Percentiles rank a stretch among this genome's conserved stretches.
phyloP scores from a whole-genome alignment of 2,113 vertebrate species.

The Alligator mississippiensis region DNA sequence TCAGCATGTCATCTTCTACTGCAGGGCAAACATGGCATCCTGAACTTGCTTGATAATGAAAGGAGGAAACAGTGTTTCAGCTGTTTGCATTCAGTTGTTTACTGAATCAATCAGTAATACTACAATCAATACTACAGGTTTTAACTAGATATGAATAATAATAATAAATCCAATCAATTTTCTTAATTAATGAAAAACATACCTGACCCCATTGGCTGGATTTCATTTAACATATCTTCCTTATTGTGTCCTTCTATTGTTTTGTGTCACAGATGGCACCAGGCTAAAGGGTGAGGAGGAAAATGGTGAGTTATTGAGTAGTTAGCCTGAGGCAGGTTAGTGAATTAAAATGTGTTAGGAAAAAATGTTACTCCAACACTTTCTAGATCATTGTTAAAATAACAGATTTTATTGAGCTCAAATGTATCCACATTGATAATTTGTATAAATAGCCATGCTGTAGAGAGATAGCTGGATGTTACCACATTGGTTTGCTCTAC shows the following conservation, averaged over 20 bases:
- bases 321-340: background rate
- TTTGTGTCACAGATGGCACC: background rate
- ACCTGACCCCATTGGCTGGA: background rate
- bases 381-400: slow-evolving; percentile 29
- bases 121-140: background rate
- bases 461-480: background rate
- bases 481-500: background rate
- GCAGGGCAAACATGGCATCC: background rate
- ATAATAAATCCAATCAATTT: background rate
- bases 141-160: background rate
- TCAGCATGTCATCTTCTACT: background rate
- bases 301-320: slow-evolving; percentile 1
- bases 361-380: background rate
- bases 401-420: slow-evolving; percentile 29
- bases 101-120: background rate
- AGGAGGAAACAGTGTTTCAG: background rate
- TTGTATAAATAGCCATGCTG: slow-evolving; percentile 22
- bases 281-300: background rate
- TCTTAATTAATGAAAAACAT: slow-evolving; percentile 17
- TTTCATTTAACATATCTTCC: slow-evolving; percentile 34
- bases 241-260: background rate
- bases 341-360: slow-evolving; percentile 29
- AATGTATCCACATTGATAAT: background rate
- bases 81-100: background rate
- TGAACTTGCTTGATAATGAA: background rate